Conservation (phyloP, 1,140 invertebrate species). For the Monochamus saltuarius region DNA sequence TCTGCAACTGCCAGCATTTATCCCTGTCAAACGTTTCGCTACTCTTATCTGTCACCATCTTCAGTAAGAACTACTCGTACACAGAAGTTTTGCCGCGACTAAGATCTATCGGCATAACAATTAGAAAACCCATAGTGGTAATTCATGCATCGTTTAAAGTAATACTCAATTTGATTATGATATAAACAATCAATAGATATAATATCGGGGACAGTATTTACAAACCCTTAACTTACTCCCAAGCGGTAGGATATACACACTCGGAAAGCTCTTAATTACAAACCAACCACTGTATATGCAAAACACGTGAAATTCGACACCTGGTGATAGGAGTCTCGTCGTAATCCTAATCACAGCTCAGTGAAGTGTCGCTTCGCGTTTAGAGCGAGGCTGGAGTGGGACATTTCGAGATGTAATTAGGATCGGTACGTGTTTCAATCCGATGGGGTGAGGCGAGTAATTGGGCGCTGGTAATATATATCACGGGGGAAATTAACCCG, state of each 20-base stretch:
- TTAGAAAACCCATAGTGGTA: too few species aligned
- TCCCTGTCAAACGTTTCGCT: too few species aligned
- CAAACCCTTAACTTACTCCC: too few species aligned
- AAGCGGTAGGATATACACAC: background rate
- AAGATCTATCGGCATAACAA: too few species aligned
- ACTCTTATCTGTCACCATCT: too few species aligned
- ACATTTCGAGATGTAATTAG: slow-evolving; percentile 35
- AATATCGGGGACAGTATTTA: too few species aligned
- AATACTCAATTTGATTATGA: too few species aligned
- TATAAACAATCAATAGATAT: too few species aligned
- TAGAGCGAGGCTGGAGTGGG: slow-evolving; percentile 5
- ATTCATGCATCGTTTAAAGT: too few species aligned
- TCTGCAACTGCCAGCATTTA: too few species aligned
- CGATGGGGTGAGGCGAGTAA: slow-evolving; percentile 17
- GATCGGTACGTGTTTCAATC: slow-evolving; percentile 31
- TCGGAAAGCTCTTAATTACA: background rate
- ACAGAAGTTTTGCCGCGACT: too few species aligned
- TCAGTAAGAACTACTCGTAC: too few species aligned
- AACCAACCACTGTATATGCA: slow-evolving; percentile 6
- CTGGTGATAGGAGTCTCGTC: slow-evolving; percentile 12
- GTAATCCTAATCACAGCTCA: slow-evolving; percentile 17
- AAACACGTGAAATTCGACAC: slow-evolving; percentile 25
- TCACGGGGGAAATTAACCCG: slow-evolving; percentile 52
- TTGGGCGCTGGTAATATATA: slow-evolving; percentile 40
- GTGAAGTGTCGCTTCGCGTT: slow-evolving; percentile 24